Conservation (phyloP, 2,113 vertebrate species). For the Pipra filicauda region DNA sequence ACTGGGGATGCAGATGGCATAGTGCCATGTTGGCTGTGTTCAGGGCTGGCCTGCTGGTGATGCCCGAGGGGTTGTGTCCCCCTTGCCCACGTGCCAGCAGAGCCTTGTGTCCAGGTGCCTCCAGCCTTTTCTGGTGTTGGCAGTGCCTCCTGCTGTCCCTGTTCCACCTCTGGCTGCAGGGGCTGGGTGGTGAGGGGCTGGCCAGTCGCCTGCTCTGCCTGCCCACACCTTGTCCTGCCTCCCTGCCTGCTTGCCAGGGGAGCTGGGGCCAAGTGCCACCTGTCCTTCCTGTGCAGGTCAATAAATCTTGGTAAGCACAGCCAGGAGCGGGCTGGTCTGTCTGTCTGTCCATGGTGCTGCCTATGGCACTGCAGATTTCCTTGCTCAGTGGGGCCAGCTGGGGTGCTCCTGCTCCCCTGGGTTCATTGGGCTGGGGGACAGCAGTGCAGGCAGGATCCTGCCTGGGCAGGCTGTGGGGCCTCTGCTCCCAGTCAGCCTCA, state of each 20-base stretch:
- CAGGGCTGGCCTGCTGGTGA: background rate
- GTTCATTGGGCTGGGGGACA: rapidly evolving
- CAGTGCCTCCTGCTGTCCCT: background rate
- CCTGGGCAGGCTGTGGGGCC: background rate
- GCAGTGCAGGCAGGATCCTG: background rate
- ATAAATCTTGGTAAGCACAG: conserved; percentile 41
- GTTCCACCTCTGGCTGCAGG: background rate
- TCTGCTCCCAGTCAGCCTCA: rapidly evolving
- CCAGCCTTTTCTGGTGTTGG: background rate
- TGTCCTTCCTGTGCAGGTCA: background rate
- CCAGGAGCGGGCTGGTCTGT: rapidly evolving
- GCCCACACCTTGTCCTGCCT: background rate
- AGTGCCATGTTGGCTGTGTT: background rate
- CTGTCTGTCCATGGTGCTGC: background rate
- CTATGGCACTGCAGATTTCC: rapidly evolving
- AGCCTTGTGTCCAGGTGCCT: background rate
- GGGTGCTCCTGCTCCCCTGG: background rate
- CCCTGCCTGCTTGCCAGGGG: background rate
- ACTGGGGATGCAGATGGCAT: background rate
- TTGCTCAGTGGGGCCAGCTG: rapidly evolving
- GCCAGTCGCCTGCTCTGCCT: background rate
- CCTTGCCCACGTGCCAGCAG: background rate
- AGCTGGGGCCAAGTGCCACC: background rate
- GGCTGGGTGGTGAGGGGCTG: background rate
- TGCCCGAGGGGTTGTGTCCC: background rate